Evolutionary conservation across 1,140 invertebrate species (phyloP), one percentile per base, ranked within the genome.

Genomic region (Drosophila lacertosa): DNA sequence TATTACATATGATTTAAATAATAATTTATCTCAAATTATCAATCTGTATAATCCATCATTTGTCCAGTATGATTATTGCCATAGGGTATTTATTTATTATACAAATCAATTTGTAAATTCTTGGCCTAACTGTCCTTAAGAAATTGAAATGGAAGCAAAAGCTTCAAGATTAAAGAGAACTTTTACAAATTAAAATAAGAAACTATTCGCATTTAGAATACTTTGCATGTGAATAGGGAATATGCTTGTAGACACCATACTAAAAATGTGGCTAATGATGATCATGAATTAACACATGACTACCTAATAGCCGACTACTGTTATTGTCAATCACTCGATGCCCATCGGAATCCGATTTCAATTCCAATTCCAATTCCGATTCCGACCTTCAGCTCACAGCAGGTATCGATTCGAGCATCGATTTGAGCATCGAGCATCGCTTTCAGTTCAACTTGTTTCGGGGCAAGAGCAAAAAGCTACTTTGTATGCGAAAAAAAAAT

Each of bases 401-500:
- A 40, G 51, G 62, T 32, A 37, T 37, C 57, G 33, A 16, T 5
- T 15, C 37, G 37, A 11, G 40, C 24, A 32, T 35, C 7, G 18
- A 2, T 20, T 20, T 10, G 32, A 54, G 57, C 37, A 11, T n/a
- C 11, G 26, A 32, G 18, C 13, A n/a, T 54, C 4, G 18, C 11
- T 39, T 51, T 16, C 16, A 16, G 39, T 16, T 40, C 39, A 4
- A 45, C n/a, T 24, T 20, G 22, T 39, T 60, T 22, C 15, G 22
- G 44, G 18, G 22, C 13, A 11, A 20, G 11, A 13, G 10, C 11
- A 7, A 22, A 4, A 11, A 44, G 24, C 72, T 66, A 74, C 80
- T 84, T 84, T 84, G 80, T 84, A 84, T 84, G 80, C 81, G 62
- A 72, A 77, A 68, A 54, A 48, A n/a, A 44, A 60, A 74, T 3